These are phyloP conservation scores for Bufo gargarizans DNA, from an alignment of 2,113 vertebrate species.

Conservation along the genomic window DNA sequence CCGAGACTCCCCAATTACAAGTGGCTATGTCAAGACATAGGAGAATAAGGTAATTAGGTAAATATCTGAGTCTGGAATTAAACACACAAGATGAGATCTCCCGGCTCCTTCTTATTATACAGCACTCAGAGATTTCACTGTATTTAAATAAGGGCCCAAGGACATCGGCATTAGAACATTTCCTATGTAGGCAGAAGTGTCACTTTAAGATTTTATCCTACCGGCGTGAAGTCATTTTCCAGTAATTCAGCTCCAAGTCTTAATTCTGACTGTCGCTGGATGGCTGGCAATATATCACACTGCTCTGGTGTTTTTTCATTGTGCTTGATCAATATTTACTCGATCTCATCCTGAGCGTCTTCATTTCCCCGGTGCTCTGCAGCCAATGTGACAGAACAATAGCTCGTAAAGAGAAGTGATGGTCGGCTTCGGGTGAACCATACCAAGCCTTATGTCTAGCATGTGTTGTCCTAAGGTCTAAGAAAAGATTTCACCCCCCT, in stretches of 20 bases:
- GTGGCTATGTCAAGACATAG: conserved; percentile 17
- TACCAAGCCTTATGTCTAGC: background rate
- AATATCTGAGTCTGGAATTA: conserved; percentile 38
- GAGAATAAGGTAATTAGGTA: conserved; percentile 33
- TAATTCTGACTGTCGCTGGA: conserved; percentile 47
- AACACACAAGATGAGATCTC: conserved; percentile 27
- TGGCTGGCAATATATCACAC: conserved; percentile 27
- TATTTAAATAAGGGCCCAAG: background rate
- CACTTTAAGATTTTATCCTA: conserved; percentile 41
- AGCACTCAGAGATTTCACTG: background rate
- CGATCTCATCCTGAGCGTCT: conserved; percentile 53
- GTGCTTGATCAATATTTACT: conserved; percentile 52
- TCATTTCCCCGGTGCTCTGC: conserved; percentile 32
- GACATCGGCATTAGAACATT: background rate
- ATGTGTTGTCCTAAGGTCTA: background rate
- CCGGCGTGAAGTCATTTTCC: conserved; percentile 15
- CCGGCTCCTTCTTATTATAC: background rate
- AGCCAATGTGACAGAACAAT: conserved; percentile 50
- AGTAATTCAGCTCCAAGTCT: conserved; percentile 29
- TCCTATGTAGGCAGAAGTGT: background rate
- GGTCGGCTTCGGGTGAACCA: background rate
- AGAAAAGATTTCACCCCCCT: background rate
- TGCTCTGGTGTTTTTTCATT: conserved; percentile 44
- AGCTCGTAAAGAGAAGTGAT: conserved; percentile 20
- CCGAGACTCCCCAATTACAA: conserved; percentile 27